Evolutionary conservation across 2,797 vertebrate species (phyloP).

Genomic region (Pristis pectinata): DNA sequence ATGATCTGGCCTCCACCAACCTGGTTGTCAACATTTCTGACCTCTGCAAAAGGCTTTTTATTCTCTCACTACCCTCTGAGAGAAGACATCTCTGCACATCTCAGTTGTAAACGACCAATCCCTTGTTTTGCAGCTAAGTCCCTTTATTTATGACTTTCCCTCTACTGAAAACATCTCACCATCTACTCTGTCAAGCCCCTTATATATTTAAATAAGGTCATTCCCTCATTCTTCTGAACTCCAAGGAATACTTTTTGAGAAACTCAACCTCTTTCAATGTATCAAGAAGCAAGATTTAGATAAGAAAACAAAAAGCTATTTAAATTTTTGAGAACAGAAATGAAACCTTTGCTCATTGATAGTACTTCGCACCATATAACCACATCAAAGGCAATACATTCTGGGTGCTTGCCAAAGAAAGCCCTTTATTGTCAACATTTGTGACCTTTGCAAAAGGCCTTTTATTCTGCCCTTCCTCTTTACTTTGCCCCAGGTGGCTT

Average conservation of each 20-base stretch:
- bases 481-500: conserved; percentile 1
- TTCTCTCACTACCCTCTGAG: no score
- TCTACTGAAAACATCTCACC: no score
- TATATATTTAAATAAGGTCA: no score
- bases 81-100: no score
- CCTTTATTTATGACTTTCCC: no score
- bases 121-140: no score
- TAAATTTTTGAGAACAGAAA: neutral
- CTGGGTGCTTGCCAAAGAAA: neutral
- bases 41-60: no score
- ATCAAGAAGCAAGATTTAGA: neutral
- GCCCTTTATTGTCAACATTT: neutral
- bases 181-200: no score
- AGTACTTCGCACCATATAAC: neutral
- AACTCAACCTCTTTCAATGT: neutral
- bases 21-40: no score
- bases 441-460: neutral
- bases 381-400: neutral
- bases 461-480: neutral
- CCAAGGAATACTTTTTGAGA: neutral
- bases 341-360: neutral
- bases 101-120: no score
- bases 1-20: no score
- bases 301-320: neutral
- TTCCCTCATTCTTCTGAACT: no score